Base-by-base conservation (phyloP, 1,140 invertebrate species). In the Neotoxoptera formosana region DNA sequence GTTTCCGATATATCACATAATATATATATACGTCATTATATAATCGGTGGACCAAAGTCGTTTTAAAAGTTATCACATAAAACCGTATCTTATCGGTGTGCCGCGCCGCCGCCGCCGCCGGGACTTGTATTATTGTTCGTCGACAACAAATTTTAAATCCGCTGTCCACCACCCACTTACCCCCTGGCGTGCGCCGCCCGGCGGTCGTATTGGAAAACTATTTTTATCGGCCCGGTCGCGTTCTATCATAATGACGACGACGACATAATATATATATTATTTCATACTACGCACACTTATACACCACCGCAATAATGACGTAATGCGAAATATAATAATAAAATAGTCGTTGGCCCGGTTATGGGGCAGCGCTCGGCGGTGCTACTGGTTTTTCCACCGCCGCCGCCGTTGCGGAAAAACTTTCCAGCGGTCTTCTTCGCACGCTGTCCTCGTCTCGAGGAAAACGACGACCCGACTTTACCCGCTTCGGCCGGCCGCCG, bases 1-100 rank as follows among this genome's bases (percentile, higher is more conserved):
- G 91, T 53, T 34, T 53, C n/a, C 6, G 3, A 17, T 76, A 76
- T 30, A 76, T 76, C n/a, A 20, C 60, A 67, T n/a, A 67, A 51
- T n/a, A 53, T 53, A 53, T 21, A 23, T 23, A 3, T 53, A 0
- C 20, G 51, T 53, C 51, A 53, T 53, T 21, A 53, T 53, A 92
- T 53, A 53, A 84, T 84, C 76, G 91, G 45, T 92, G 11, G 17
- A n/a, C 60, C 91, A 53, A 92, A 92, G 45, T 84, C n/a, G 76
- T 92, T 83, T 51, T 17, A 90, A 92, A 92, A 92, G 76, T 92
- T 83, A 92, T 34, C 91, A 53, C 91, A 92, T 92, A 92, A 92
- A 92, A 92, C 47, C 67, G 60, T 53, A 41, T 90, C 87, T 36
- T 14, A 48, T n/a, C 25, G 9, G 51, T 21, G 51, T 53, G 20